Evolutionary conservation across 2,888 invertebrate species (phyloP).

Genomic region (Athalia cordata): DNA sequence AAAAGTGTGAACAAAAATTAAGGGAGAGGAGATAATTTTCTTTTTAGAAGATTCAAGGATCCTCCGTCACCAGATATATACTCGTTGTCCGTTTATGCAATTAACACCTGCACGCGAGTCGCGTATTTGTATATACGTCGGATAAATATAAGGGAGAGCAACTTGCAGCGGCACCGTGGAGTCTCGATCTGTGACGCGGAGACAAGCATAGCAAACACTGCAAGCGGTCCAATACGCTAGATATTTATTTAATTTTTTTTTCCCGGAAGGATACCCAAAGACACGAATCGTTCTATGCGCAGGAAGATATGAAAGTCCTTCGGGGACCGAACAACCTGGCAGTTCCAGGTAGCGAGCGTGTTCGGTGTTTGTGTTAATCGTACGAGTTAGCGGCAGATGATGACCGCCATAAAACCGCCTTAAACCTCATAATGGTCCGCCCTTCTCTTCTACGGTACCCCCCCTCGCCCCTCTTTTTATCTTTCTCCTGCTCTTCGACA

Average conservation of each 20-base stretch:
- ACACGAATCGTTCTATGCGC: conserved; percentile 23
- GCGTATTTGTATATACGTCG: conserved; percentile 39
- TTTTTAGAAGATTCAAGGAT: conserved; percentile 39
- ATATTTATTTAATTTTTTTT: conserved; percentile 27
- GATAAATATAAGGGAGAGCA: conserved; percentile 36
- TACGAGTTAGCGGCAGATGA: conserved; percentile 53
- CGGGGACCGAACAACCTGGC: conserved; percentile 20
- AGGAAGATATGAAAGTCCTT: conserved; percentile 26
- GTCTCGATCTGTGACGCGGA: conserved; percentile 30
- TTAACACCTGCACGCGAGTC: conserved; percentile 38
- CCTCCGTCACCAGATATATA: conserved; percentile 30
- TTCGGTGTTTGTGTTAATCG: conserved; percentile 51
- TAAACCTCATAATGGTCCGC: conserved; percentile 48
- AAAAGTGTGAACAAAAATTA: conserved; percentile 24
- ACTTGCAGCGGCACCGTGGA: conserved; percentile 19
- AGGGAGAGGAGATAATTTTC: neutral
- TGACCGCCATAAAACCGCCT: conserved; percentile 53
- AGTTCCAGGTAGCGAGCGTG: conserved; percentile 45
- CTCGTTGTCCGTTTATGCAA: conserved; percentile 40
- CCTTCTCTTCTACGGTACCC: conserved; percentile 44
- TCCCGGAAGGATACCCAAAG: conserved; percentile 46
- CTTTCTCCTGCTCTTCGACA: conserved; percentile 43
- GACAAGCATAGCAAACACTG: conserved; percentile 40
- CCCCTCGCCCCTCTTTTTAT: conserved; percentile 39
- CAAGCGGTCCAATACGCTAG: neutral